A percentile compares a stretch with the other conserved stretches of the same genome.
Conservation (phyloP, 2,113 vertebrate genomes). For the Hippocampus guttulatus region DNA sequence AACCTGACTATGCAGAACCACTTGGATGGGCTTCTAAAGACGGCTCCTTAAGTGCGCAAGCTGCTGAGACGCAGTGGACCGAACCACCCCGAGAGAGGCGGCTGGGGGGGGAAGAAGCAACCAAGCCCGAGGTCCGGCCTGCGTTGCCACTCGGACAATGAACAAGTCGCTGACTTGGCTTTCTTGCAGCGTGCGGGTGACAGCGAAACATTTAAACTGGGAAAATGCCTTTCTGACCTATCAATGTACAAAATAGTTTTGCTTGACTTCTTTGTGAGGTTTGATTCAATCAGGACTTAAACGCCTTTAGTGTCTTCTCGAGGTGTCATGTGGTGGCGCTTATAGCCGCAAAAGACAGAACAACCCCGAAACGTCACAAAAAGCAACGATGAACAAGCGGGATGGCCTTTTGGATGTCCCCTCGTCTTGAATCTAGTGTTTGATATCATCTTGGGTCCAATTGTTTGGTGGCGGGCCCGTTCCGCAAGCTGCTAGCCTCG, state of each 20-base stretch:
- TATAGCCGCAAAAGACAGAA: constrained; percentile 16
- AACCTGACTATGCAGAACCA: constrained; percentile 81
- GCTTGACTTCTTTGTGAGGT: constrained; percentile 37
- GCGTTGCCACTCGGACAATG: constrained; percentile 46
- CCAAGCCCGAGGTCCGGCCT: constrained; percentile 28
- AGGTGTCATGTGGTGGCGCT: constrained; percentile 30
- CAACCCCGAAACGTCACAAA: constrained; percentile 21
- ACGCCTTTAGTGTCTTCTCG: constrained; percentile 68
- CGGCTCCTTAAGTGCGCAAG: constrained; percentile 11
- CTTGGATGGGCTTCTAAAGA: constrained; percentile 49
- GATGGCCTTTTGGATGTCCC: constrained; percentile 27
- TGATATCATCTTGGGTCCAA: neutral
- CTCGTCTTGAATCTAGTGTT: constrained; percentile 5
- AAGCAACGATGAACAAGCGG: constrained; percentile 24
- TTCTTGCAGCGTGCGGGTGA: constrained; percentile 45
- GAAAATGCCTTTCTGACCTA: constrained; percentile 61
- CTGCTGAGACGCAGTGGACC: constrained; percentile 28
- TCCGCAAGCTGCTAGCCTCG: constrained; percentile 1
- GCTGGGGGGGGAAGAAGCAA: neutral
- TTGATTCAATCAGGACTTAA: constrained; percentile 56
- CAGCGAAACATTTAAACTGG: constrained; percentile 12
- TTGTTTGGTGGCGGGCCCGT: neutral
- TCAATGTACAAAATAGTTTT: constrained; percentile 66
- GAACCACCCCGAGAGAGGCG: constrained; percentile 34
- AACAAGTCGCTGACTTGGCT: constrained; percentile 23